phyloP scores from a whole-genome alignment of 1,140 invertebrate genomes.

The Neodiprion fabricii region DNA sequence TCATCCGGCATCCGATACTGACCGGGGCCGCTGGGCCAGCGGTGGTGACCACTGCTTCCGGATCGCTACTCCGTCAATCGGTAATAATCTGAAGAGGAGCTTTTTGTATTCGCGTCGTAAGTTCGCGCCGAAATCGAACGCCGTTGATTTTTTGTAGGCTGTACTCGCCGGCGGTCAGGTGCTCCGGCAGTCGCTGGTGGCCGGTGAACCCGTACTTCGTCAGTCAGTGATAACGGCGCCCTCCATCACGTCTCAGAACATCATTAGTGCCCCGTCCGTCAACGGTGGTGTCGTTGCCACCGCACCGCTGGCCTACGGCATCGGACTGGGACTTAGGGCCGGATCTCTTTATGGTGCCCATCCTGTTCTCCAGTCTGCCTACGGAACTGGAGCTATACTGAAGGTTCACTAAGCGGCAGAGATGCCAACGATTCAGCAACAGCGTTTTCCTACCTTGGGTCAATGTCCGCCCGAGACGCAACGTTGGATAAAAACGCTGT shows the following conservation, averaged over 20 bases:
- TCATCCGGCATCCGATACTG: background rate
- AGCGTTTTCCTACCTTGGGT: background rate
- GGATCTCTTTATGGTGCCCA: conserved; percentile 35
- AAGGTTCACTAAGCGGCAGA: conserved; percentile 30
- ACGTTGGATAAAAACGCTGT: background rate
- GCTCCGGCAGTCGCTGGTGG: background rate
- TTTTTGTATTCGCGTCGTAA: too few species aligned
- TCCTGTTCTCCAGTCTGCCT: conserved; percentile 30
- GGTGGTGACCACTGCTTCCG: background rate
- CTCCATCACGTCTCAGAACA: conserved; percentile 20
- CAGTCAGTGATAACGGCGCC: conserved; percentile 17
- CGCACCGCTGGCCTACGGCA: conserved; percentile 12
- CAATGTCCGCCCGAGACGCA: too few species aligned
- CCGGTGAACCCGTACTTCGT: conserved; percentile 18
- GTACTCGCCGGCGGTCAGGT: background rate
- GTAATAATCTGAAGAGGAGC: background rate
- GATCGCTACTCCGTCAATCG: background rate
- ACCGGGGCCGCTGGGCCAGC: too few species aligned
- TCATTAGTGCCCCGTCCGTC: conserved; percentile 16
- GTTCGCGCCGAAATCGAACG: too few species aligned
- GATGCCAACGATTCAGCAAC: background rate
- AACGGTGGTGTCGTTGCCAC: conserved; percentile 15
- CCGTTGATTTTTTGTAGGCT: background rate
- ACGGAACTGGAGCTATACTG: conserved; percentile 31
- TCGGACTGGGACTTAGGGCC: conserved; percentile 27